Conservation (phyloP, 1,140 invertebrate species). For the Danaus melanippus region DNA sequence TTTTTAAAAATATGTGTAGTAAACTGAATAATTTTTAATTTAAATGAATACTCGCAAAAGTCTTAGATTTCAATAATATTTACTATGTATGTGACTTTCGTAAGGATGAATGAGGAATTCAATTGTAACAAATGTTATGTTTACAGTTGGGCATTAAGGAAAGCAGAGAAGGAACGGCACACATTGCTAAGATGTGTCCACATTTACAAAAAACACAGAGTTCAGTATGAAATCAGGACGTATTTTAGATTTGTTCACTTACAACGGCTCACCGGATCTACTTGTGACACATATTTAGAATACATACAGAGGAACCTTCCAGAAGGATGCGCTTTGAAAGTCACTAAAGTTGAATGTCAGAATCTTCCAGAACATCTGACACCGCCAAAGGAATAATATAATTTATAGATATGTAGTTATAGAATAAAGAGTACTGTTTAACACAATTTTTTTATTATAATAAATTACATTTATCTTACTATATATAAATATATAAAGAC, state of each 20-base stretch:
- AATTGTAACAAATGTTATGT: constrained; percentile 17
- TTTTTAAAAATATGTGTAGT: too few relatives aligned
- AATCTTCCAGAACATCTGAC: constrained; percentile 72
- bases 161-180: constrained; percentile 81
- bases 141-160: constrained; percentile 79
- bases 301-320: constrained; percentile 98
- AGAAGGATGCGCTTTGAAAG: constrained; percentile 96
- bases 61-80: too few relatives aligned
- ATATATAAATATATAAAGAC: constrained; percentile 1
- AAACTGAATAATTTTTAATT: too few relatives aligned
- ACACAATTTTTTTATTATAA: constrained; percentile 11
- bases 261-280: constrained; percentile 91
- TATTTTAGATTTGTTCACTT: constrained; percentile 91
- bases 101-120: too few relatives aligned
- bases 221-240: constrained; percentile 97
- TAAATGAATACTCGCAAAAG: too few relatives aligned
- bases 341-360: constrained; percentile 85
- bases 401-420: constrained; percentile 14
- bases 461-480: constrained; percentile 2
- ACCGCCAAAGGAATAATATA: constrained; percentile 44
- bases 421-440: constrained; percentile 20
- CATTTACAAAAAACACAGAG: constrained; percentile 94
- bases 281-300: constrained; percentile 95
- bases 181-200: constrained; percentile 91
- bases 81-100: too few relatives aligned